A percentile compares a stretch with the other conserved stretches of the same genome.
Conservation (phyloP, 2,888 invertebrate species). For the Dioctria linearis region DNA sequence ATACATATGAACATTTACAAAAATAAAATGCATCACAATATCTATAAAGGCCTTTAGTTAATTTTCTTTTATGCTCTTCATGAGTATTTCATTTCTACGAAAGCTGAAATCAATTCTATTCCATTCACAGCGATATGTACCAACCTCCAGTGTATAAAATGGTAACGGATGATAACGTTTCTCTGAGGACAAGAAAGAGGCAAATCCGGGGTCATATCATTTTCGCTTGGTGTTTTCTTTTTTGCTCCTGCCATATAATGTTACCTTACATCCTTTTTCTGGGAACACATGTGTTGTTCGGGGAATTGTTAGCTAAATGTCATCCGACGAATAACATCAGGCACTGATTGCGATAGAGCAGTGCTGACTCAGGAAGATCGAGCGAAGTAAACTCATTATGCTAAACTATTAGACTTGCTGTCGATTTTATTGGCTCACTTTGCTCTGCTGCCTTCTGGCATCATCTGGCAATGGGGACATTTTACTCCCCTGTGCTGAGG, state of each 20-base stretch:
- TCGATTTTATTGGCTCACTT: conserved; percentile 45
- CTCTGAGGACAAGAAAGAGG: conserved; percentile 45
- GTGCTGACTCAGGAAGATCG: conserved; percentile 39
- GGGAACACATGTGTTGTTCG: conserved; percentile 46
- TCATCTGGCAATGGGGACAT: conserved; percentile 34
- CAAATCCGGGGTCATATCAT: conserved; percentile 52
- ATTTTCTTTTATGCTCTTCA: background rate
- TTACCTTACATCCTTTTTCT: conserved; percentile 46
- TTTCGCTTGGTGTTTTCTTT: conserved; percentile 35
- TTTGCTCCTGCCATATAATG: conserved; percentile 27
- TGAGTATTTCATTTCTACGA: background rate
- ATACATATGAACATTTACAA: too few species aligned
- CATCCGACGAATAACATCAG: conserved; percentile 43
- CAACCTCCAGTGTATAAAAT: conserved; percentile 16
- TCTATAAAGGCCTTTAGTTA: too few species aligned
- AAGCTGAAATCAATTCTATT: background rate
- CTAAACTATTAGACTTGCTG: conserved; percentile 49
- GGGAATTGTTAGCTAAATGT: conserved; percentile 50
- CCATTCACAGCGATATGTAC: background rate
- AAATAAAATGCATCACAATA: too few species aligned
- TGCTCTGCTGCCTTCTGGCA: conserved; percentile 19
- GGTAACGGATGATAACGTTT: conserved; percentile 43
- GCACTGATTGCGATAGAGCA: conserved; percentile 46
- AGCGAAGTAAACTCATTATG: conserved; percentile 50
- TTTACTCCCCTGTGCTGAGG: background rate